These are phyloP conservation scores for Microplitis manilae DNA, from an alignment of 2,888 invertebrate species.

Conservation along the genomic window DNA sequence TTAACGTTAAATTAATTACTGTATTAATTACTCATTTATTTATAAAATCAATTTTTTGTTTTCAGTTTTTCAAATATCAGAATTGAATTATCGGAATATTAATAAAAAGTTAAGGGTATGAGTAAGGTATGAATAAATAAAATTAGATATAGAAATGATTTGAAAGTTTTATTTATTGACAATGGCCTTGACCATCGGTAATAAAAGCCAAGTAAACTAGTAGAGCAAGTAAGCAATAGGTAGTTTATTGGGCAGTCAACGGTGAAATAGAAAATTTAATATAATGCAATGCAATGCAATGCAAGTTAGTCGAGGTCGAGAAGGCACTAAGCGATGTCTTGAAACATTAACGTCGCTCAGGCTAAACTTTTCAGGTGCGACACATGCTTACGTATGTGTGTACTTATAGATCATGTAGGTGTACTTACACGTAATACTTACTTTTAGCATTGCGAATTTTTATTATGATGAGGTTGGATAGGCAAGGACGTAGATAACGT, in stretches of 20 bases:
- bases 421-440: neutral
- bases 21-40: neutral
- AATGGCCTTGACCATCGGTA: constrained; percentile 10
- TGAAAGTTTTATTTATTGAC: constrained; percentile 11
- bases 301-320: constrained; percentile 20
- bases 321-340: constrained; percentile 24
- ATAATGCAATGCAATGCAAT: neutral
- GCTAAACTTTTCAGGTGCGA: constrained; percentile 52
- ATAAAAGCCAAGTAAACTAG: neutral
- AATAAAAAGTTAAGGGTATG: too few relatives aligned
- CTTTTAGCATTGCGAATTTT: neutral
- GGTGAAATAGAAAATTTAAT: neutral
- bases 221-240: neutral
- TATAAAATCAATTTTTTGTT: neutral
- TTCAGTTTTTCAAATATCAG: neutral
- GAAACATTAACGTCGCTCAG: constrained; percentile 51
- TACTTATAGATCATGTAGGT: neutral
- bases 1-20: neutral
- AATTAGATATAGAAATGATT: neutral
- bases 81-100: neutral
- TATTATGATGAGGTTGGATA: neutral
- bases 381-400: constrained; percentile 26
- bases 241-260: neutral
- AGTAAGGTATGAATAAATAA: neutral
- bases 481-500: too few relatives aligned